These are phyloP conservation scores for Drosophila putrida DNA, from an alignment of 2,888 invertebrate species.

Conservation along the genomic window DNA sequence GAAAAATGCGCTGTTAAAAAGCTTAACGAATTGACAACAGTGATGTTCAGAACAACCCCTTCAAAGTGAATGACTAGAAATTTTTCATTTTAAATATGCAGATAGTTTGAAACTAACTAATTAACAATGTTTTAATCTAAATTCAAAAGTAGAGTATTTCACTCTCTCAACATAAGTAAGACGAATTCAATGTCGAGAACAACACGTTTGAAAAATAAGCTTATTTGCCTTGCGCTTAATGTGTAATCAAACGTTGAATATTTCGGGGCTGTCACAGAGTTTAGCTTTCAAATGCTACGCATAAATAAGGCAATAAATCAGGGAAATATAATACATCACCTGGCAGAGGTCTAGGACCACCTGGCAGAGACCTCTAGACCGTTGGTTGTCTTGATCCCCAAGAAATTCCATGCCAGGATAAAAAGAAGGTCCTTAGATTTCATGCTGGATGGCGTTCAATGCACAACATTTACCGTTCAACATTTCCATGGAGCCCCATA, in stretches of 20 bases:
- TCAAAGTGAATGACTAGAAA: too few species aligned
- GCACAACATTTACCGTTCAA: slow-evolving; percentile 24
- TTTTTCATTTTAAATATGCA: too few species aligned
- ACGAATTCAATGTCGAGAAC: neutral
- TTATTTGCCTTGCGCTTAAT: slow-evolving; percentile 20
- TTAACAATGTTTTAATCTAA: too few species aligned
- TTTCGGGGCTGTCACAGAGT: slow-evolving; percentile 47
- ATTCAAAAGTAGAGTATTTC: too few species aligned
- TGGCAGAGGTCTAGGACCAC: slow-evolving; percentile 34
- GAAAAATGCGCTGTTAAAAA: neutral
- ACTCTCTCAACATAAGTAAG: too few species aligned
- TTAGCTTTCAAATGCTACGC: slow-evolving; percentile 51
- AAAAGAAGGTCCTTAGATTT: slow-evolving; percentile 39
- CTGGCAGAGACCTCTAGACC: slow-evolving; percentile 10
- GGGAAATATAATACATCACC: slow-evolving; percentile 77
- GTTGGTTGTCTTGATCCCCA: slow-evolving; percentile 7
- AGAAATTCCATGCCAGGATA: slow-evolving; percentile 12
- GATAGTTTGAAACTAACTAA: too few species aligned
- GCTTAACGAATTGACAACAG: neutral
- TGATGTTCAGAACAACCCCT: too few species aligned
- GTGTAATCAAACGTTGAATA: slow-evolving; percentile 61
- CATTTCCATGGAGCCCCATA: slow-evolving; percentile 52
- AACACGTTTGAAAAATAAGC: neutral
- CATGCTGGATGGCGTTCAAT: slow-evolving; percentile 50
- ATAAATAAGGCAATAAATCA: slow-evolving; percentile 77